These are phyloP conservation scores for Python bivittatus DNA, from an alignment of 2,113 vertebrate species.

Conservation along the genomic window DNA sequence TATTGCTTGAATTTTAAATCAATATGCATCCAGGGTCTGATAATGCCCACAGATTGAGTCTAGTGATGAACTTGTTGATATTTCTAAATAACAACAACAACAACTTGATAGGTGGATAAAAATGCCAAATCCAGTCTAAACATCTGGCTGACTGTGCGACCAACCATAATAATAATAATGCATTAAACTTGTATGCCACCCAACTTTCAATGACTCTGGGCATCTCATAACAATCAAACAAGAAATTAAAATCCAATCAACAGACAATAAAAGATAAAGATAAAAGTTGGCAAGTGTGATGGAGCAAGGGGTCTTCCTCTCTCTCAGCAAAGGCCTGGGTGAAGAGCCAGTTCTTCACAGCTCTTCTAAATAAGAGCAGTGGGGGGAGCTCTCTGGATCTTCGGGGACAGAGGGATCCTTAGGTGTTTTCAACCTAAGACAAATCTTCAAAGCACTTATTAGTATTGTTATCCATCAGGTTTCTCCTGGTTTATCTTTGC, in stretches of 20 bases:
- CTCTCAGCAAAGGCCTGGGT: neutral
- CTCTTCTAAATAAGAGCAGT: neutral
- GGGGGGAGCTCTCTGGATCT: neutral
- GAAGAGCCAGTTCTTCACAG: neutral
- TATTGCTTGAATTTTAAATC: neutral
- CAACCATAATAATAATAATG: neutral
- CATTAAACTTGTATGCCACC: neutral
- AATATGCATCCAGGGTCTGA: neutral
- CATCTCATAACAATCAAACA: neutral
- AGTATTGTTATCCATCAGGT: neutral
- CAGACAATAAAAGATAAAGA: neutral
- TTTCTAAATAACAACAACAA: neutral
- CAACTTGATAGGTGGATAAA: too few species aligned
- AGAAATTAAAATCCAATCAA: neutral
- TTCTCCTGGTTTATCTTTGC: neutral
- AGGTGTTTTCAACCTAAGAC: neutral
- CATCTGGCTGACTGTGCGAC: too few species aligned
- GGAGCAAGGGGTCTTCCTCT: neutral
- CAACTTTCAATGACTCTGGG: neutral
- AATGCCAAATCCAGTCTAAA: too few species aligned
- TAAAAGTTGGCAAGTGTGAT: neutral
- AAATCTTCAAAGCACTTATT: neutral
- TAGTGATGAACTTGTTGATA: neutral
- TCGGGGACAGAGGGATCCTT: neutral
- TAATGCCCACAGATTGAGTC: neutral